Conservation (phyloP, 2,888 invertebrate species). For the Ditula angustiorana region DNA sequence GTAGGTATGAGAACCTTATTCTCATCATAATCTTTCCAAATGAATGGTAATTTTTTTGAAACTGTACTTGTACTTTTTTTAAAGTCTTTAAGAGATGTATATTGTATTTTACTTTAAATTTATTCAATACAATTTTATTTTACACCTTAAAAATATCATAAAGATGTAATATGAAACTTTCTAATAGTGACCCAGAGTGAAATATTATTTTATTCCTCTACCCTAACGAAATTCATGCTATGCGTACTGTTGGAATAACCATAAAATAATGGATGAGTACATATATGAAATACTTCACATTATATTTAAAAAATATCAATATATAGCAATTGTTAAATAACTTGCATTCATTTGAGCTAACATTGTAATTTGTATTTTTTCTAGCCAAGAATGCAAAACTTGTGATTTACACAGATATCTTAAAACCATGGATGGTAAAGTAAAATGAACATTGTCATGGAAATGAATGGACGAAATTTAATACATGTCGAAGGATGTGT, state of each 20-base stretch:
- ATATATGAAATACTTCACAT: conserved; percentile 36
- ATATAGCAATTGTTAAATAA: background rate
- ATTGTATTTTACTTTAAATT: too few species aligned
- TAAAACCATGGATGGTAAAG: conserved; percentile 76
- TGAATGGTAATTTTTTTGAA: too few species aligned
- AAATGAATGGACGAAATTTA: conserved; percentile 45
- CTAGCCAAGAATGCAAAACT: conserved; percentile 59
- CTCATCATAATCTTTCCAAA: too few species aligned
- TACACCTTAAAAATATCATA: too few species aligned
- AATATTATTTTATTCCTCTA: conserved; percentile 17
- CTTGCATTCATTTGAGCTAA: conserved; percentile 18
- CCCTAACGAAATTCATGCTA: conserved; percentile 53
- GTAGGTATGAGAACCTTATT: too few species aligned
- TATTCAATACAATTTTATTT: too few species aligned
- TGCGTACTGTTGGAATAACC: conserved; percentile 55
- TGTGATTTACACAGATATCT: conserved; percentile 40
- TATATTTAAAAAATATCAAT: conserved; percentile 13
- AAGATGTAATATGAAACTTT: background rate
- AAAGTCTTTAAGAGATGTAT: too few species aligned
- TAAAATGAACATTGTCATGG: conserved; percentile 62
- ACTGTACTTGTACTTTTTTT: too few species aligned
- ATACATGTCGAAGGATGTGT: conserved; percentile 51
- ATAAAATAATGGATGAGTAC: conserved; percentile 45
- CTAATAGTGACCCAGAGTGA: background rate
- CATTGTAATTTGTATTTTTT: conserved; percentile 53